Evolutionary conservation across 2,888 invertebrate genomes (phyloP).

Genomic region (Scaptomyza flava): DNA sequence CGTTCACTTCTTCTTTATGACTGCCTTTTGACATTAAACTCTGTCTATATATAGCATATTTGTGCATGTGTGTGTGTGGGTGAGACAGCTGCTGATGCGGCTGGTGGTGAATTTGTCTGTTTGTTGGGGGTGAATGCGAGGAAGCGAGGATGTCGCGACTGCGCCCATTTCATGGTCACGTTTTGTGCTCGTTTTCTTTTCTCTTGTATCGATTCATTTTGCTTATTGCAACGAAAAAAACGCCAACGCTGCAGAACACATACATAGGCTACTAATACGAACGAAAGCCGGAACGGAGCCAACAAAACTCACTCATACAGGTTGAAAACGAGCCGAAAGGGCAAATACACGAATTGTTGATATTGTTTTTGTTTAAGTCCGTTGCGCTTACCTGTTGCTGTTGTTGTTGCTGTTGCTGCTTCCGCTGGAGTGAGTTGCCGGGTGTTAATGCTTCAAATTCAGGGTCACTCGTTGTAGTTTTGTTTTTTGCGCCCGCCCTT

Average conservation of each 20-base stretch:
- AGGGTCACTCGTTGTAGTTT: conserved; percentile 21
- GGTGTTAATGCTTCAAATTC: conserved; percentile 21
- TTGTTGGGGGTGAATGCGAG: conserved; percentile 44
- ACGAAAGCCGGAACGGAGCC: conserved; percentile 20
- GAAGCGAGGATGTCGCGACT: conserved; percentile 52
- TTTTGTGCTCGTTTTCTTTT: conserved; percentile 17
- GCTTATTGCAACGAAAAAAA: conserved; percentile 22
- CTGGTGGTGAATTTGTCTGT: conserved; percentile 63
- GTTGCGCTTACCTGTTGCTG: conserved; percentile 58
- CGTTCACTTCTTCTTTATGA: conserved; percentile 23
- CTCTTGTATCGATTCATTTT: conserved; percentile 32
- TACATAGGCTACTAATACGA: conserved; percentile 1
- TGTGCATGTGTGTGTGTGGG: conserved; percentile 48
- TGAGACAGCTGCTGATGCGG: conserved; percentile 58
- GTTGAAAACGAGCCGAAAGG: conserved; percentile 34
- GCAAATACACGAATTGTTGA: conserved; percentile 24
- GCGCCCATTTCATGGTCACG: conserved; percentile 57
- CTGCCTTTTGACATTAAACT: conserved; percentile 21
- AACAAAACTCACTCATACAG: conserved; percentile 26
- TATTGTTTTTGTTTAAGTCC: conserved; percentile 11
- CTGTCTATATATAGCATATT: conserved; percentile 50
- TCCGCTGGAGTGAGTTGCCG: conserved; percentile 23
- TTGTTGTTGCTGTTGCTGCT: conserved; percentile 37
- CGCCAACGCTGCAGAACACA: conserved; percentile 30
- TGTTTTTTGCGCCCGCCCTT: conserved; percentile 12